A percentile compares a stretch with the other conserved stretches of the same genome.
These are phyloP conservation scores for Aphaenogaster rudis DNA, from an alignment of 1,140 invertebrate species.

Conservation along the genomic window DNA sequence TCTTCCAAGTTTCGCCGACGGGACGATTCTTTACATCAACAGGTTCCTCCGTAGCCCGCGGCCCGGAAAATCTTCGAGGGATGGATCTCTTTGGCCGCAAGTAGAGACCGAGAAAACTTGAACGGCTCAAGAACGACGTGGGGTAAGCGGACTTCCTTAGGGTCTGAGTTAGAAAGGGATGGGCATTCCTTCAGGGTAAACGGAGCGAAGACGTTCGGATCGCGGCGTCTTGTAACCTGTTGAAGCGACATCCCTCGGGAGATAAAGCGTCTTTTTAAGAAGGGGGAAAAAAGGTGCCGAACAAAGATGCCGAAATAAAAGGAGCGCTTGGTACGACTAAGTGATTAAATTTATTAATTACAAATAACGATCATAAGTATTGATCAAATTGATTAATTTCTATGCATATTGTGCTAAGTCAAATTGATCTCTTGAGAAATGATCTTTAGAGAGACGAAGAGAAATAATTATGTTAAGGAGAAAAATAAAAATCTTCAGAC, in stretches of 20 bases:
- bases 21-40: slow-evolving; percentile 76
- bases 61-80: slow-evolving; percentile 84
- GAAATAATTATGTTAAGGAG: neutral
- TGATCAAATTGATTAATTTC: neutral
- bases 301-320: slow-evolving; percentile 32
- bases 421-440: neutral
- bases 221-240: slow-evolving; percentile 81
- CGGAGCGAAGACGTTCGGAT: slow-evolving; percentile 66
- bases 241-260: slow-evolving; percentile 76
- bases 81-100: slow-evolving; percentile 75
- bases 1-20: slow-evolving; percentile 53
- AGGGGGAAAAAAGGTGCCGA: slow-evolving; percentile 41
- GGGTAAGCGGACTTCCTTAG: slow-evolving; percentile 65
- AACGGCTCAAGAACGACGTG: slow-evolving; percentile 50
- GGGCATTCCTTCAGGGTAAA: slow-evolving; percentile 69
- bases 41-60: slow-evolving; percentile 74
- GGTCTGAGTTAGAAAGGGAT: slow-evolving; percentile 70
- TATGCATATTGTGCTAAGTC: neutral
- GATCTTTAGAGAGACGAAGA: slow-evolving; percentile 45
- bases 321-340: neutral
- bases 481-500: slow-evolving; percentile 65
- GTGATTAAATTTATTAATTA: slow-evolving; percentile 5
- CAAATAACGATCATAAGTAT: neutral
- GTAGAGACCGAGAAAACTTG: slow-evolving; percentile 81
- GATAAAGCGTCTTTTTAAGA: slow-evolving; percentile 84